Evolutionary conservation across 2,888 invertebrate species (phyloP), one percentile per base, ranked within the genome.

Genomic region (Hesperia comma): DNA sequence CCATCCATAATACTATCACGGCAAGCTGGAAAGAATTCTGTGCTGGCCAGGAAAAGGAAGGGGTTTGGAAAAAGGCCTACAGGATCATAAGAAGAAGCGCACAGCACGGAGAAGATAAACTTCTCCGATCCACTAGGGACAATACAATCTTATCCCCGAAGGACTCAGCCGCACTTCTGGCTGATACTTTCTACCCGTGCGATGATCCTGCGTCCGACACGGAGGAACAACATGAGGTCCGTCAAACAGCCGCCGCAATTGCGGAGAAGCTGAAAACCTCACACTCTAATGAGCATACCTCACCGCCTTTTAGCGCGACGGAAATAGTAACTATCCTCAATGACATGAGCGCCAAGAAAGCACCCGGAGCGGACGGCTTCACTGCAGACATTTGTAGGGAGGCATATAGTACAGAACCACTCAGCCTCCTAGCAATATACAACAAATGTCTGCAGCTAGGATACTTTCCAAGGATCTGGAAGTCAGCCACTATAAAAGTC

Each of bases 1-100:
- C n/a, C 8, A 55, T 64, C 0, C 33, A 19, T 2, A 19, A 43
- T 10, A 43, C 62, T 0, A 32, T 37, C 14, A 67, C 54, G 0
- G 32, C 14, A 3, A 70, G 70, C 51, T 70, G 72, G 69, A 72
- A 69, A 26, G 26, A 66, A 2, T 69, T 68, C 21, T 72, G 72
- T 17, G 32, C 19, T 1, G 61, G 41, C 10, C 68, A 68, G 41
- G 60, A 67, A 5, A 53, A 19, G 12, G 68, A 72, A 32, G 43
- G 62, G 1, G 6, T 70, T 4, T 72, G 71, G 73, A 68, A 70
- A 1, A 63, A 66, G 12, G 66, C 68, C 7, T 71, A 69, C 26
- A 51, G 68, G 21, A 56, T 73, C 4, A 58, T 73, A 2, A 58
- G 61, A 7, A 56, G 17, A 14, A 60, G 40, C 3, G 37, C 43